Percentiles rank a stretch among this genome's conserved stretches.
Evolutionary conservation across 2,113 vertebrate species (phyloP).

Genomic region (rat (Rattus norvegicus)): GRCr8 NC_086022.1:104677501-104678000

Average conservation of each 20-base stretch:
- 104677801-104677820: not conserved
- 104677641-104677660: not conserved
- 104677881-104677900: too few relatives aligned
- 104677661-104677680: not conserved
- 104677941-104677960: not conserved
- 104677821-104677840: not conserved
- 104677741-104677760: not conserved
- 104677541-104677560: not conserved
- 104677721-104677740: not conserved
- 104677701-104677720: not conserved
- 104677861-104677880: not conserved
- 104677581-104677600: not conserved
- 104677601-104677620: not conserved
- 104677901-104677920: not conserved
- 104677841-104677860: not conserved
- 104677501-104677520: too few relatives aligned
- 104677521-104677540: not conserved
- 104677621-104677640: not conserved
- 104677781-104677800: not conserved
- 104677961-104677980: not conserved
- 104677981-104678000: not conserved
- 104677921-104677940: not conserved
- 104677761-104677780: not conserved
- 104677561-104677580: not conserved
- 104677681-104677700: not conserved